Evolutionary conservation across 2,797 vertebrate species (phyloP), one percentile per base, ranked within the genome.

Genomic region (Cuculus canorus): DNA sequence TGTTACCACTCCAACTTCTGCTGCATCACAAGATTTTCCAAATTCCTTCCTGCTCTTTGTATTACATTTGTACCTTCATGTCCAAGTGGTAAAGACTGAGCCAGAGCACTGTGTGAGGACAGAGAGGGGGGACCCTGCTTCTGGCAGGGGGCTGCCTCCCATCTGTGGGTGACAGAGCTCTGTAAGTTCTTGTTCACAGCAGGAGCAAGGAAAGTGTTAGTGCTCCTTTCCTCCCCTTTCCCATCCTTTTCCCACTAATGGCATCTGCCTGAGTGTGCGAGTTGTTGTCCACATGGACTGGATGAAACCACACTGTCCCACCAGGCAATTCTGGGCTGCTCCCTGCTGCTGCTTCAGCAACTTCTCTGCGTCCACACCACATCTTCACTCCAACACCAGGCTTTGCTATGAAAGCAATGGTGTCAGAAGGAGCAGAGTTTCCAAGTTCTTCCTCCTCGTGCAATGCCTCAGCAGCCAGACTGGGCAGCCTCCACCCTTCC

Each of bases 11-110:
- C 68, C 78, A 91, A 2, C 33, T 82, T 59, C 92, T 83, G 76
- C 78, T 7, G 10, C 11, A 7, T 30, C 10, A 16, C 53, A 79
- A 32, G 18, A 32, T 61, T 87, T 93, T 94, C 85, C 80, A 75
- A 53, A 84, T 73, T 81, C 60, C 50, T 82, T 66, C 7, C 73
- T 90, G 80, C 17, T 94, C 35, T 94, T 90, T 6, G 0, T 33
- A 78, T 88, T 92, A 83, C 15, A 19, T 66, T 82, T 79, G 59
- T 83, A 75, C 28, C 65, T 93, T 84, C 43, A 16, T 56, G 90
- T 93, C 82, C 71, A 87, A 81, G 86, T 1, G 1, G 32, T 24
- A 48, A 57, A 70, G 79, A 35, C 72, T 57, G 64, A 82, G 64
- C 24, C 1, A 6, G 37, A 41, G 52, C 17, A 4, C 43, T 50